phyloP scores from a whole-genome alignment of 2,113 vertebrate species.

The Pogonocichla stellata region DNA sequence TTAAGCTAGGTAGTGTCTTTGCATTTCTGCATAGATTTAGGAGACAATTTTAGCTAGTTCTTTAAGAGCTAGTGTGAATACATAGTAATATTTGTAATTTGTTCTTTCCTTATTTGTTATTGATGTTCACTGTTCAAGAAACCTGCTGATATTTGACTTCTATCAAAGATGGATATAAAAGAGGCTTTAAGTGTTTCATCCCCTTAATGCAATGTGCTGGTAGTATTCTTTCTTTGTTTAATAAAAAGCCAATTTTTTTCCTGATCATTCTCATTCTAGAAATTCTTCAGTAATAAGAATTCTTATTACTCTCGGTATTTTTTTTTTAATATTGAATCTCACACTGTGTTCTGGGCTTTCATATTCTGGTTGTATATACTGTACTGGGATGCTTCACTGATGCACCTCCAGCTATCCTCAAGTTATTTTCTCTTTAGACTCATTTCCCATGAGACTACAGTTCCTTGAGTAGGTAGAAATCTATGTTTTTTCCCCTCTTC shows the following conservation, averaged over 20 bases:
- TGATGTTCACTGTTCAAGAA: not conserved
- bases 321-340: not conserved
- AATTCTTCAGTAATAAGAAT: not conserved
- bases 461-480: not conserved
- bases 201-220: not conserved
- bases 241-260: not conserved
- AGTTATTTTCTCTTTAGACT: not conserved
- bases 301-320: not conserved
- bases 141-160: not conserved
- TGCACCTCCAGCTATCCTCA: not conserved
- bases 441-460: not conserved
- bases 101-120: not conserved
- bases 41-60: not conserved
- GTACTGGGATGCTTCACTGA: not conserved
- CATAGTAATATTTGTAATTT: not conserved
- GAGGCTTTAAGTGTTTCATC: not conserved
- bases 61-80: not conserved
- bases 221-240: not conserved
- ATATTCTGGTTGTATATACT: not conserved
- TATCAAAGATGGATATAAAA: not conserved
- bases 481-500: not conserved
- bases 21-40: constrained; percentile 17
- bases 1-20: not conserved
- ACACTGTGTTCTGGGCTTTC: not conserved
- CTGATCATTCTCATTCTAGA: not conserved